Percentiles rank a stretch among this genome's conserved stretches.
These are phyloP conservation scores for Aphidoletes aphidimyza DNA, from an alignment of 2,888 invertebrate species.

Conservation along the genomic window DNA sequence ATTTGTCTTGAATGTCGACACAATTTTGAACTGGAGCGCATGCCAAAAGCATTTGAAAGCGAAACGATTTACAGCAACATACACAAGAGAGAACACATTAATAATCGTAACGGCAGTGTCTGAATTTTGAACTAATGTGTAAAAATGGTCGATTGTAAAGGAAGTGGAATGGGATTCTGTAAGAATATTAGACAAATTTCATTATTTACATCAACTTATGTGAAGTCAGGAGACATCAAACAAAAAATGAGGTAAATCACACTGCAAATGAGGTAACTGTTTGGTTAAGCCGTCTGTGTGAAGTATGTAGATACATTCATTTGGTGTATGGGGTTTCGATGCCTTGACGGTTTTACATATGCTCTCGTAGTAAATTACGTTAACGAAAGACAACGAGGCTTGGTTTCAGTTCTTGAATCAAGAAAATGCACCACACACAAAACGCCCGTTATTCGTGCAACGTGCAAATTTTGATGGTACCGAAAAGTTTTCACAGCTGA, in stretches of 20 bases:
- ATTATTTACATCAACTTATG: background rate
- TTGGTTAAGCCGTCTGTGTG: no score
- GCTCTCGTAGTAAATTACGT: no score
- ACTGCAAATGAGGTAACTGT: no score
- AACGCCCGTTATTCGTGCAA: no score
- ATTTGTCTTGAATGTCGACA: background rate
- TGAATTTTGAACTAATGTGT: background rate
- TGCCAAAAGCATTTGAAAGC: background rate
- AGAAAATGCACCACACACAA: no score
- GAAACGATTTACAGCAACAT: background rate
- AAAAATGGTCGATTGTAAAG: no score
- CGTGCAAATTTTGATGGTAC: no score
- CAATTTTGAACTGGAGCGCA: background rate
- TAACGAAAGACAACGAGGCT: no score
- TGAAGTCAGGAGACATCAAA: background rate
- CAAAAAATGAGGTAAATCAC: background rate
- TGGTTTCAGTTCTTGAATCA: no score
- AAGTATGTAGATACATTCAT: no score
- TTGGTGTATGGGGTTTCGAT: no score
- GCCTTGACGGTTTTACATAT: no score
- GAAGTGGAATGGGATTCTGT: background rate
- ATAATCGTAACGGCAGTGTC: background rate
- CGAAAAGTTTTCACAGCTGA: conserved; percentile 7
- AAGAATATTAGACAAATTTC: background rate
- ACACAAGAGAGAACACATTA: background rate